Evolutionary conservation across 1,140 invertebrate species (phyloP).

Genomic region (Latrodectus geometricus): DNA sequence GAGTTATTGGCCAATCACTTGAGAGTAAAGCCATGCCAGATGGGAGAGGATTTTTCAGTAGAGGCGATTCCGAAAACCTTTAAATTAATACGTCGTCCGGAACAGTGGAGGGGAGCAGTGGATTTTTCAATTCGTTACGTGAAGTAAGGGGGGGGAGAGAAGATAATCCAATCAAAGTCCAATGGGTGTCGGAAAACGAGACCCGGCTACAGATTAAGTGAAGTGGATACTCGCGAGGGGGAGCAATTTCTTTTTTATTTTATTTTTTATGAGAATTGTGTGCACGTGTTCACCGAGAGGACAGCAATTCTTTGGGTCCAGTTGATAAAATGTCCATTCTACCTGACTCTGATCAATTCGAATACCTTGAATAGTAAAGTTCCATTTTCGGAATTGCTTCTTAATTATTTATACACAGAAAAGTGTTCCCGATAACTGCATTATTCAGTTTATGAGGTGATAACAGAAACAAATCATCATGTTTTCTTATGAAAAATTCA

Average conservation of each 20-base stretch:
- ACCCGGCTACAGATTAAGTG: background rate
- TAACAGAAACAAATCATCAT: too few relatives aligned
- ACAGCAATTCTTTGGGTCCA: too few relatives aligned
- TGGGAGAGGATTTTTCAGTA: background rate
- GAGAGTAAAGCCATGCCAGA: slow-evolving; percentile 22
- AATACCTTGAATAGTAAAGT: too few relatives aligned
- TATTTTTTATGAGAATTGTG: too few relatives aligned
- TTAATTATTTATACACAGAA: too few relatives aligned
- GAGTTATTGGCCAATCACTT: slow-evolving; percentile 22
- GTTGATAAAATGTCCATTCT: too few relatives aligned
- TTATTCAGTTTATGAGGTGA: too few relatives aligned
- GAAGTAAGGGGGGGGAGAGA: background rate
- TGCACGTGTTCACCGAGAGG: too few relatives aligned
- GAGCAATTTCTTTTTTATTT: background rate
- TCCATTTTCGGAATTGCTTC: too few relatives aligned
- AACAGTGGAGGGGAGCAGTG: background rate
- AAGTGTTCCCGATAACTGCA: too few relatives aligned
- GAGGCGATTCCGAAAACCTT: background rate
- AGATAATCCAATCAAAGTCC: slow-evolving; percentile 21
- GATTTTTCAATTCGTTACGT: background rate
- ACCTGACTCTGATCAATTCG: too few relatives aligned
- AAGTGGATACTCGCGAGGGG: background rate
- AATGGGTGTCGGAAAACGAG: background rate
- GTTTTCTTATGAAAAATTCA: too few relatives aligned
- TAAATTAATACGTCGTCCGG: slow-evolving; percentile 13